Base-by-base conservation (phyloP, 2,113 vertebrate genomes). In the Lepus europaeus region DNA sequence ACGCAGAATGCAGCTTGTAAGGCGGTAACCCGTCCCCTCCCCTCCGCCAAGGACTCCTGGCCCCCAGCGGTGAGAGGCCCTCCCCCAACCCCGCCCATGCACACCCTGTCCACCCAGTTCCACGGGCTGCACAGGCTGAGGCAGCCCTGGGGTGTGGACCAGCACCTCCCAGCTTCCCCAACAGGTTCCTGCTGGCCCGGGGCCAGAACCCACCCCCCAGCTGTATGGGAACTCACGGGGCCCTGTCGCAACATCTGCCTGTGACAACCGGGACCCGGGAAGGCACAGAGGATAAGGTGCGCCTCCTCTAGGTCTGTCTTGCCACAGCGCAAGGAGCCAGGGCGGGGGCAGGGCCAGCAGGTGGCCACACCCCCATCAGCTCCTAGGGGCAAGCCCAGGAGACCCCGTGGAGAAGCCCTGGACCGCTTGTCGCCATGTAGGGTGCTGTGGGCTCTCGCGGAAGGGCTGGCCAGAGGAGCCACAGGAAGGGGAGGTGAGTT, bases 261-360 rank as follows among this genome's bases (percentile, higher is more conserved):
- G 90, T 79, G 85, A 84, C 85, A 97, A 83, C 14, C 7, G 4
- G 20, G 64, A 72, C 83, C 36, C 51, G 53, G 27, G 39, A 90
- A 56, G 85, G 73, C 19, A 80, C 23, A 39, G 78, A 68, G 59
- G 74, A 79, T 11, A 25, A 94, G 59, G 0, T 17, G 22, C 36
- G 87, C 64, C 87, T 66, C 12, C 20, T 20, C 9, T 33, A 33
- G 81, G 39, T 56, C 23, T 27, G 14, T 31, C 61, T 39, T 74
- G 78, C 39, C 31, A 49, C 5, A 11, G 76, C 7, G 45, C 45
- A 45, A 45, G 45, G 6, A 45, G 45, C 45, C 45, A 7, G 7
- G 45, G 6, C 7, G 45, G 25, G 14, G 61, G 16, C 12, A 25
- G 13, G 14, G 19, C 4, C 29, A 6, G 14, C 22, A 45, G 68